Percentiles rank a stretch among this genome's conserved stretches.
Evolutionary conservation across 1,140 invertebrate genomes (phyloP).

Genomic region (Prorops nasuta): DNA sequence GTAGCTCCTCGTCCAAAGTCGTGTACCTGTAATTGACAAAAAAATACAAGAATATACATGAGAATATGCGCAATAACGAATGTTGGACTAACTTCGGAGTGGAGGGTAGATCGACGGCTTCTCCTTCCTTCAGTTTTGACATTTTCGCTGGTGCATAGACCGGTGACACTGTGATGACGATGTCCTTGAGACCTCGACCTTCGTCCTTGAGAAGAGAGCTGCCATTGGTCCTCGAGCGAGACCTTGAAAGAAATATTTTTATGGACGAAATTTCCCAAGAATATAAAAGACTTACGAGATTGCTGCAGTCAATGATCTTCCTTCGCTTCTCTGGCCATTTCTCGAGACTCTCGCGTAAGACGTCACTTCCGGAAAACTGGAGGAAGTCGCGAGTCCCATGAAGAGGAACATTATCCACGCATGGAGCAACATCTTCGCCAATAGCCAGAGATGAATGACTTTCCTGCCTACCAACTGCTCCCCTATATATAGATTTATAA

Average conservation of each 20-base stretch:
- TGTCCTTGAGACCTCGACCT: conserved; percentile 25
- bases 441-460: conserved; percentile 27
- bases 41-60: background rate
- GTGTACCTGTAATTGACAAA: conserved; percentile 32
- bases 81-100: conserved; percentile 24
- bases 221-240: background rate
- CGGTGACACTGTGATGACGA: conserved; percentile 37
- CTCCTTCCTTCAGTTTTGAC: conserved; percentile 35
- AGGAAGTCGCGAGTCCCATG: conserved; percentile 14
- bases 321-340: conserved; percentile 31
- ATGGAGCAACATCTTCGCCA: conserved; percentile 30
- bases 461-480: conserved; percentile 2
- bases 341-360: conserved; percentile 45
- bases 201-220: conserved; percentile 3
- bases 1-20: conserved; percentile 34
- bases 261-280: too few relatives aligned
- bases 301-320: conserved; percentile 1
- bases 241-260: conserved; percentile 3
- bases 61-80: background rate
- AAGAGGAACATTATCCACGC: conserved; percentile 21
- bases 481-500: conserved; percentile 51
- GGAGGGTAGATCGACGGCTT: conserved; percentile 35
- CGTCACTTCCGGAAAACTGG: conserved; percentile 25
- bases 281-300: conserved; percentile 11
- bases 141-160: conserved; percentile 28